Conservation (phyloP, 1,140 invertebrate species). For the Drosophila oshimai region DNA sequence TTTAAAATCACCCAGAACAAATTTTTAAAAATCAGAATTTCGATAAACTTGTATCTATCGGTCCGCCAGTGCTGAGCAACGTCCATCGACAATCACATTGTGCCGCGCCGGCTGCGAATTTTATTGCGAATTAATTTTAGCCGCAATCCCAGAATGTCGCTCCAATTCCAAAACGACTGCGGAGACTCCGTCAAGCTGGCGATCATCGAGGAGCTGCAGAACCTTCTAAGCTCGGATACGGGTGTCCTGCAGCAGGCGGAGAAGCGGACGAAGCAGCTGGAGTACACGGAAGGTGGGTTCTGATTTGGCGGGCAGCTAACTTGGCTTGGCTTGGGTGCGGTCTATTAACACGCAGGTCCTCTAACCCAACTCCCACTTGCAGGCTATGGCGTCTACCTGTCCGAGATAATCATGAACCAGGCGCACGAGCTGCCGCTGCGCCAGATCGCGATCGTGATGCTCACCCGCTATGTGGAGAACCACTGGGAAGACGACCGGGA, state of each 20-base stretch:
- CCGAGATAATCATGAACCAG: constrained; percentile 89
- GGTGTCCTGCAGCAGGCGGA: constrained; percentile 63
- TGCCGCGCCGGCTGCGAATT: constrained; percentile 33
- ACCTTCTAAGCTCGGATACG: constrained; percentile 72
- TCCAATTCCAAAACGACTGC: constrained; percentile 72
- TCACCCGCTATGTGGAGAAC: constrained; percentile 90
- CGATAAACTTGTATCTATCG: no score
- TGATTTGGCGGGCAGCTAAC: constrained; percentile 40
- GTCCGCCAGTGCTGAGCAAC: background rate
- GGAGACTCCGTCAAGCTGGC: constrained; percentile 78
- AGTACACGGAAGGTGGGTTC: constrained; percentile 79
- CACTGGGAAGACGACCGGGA: constrained; percentile 86
- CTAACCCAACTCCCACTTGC: background rate
- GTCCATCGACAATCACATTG: background rate
- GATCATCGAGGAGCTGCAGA: constrained; percentile 79
- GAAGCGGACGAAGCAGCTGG: constrained; percentile 72
- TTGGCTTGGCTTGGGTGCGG: constrained; percentile 6
- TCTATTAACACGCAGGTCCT: background rate
- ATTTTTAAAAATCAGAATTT: no score
- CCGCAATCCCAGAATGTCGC: constrained; percentile 46
- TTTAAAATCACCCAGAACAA: no score
- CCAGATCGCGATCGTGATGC: constrained; percentile 89
- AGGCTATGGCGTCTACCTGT: constrained; percentile 90
- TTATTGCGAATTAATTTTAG: constrained; percentile 12
- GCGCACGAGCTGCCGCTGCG: constrained; percentile 86